Evolutionary conservation across 92 coral and sea anemone species (phyloP).

Genomic region (Bergia puertoricense): DNA sequence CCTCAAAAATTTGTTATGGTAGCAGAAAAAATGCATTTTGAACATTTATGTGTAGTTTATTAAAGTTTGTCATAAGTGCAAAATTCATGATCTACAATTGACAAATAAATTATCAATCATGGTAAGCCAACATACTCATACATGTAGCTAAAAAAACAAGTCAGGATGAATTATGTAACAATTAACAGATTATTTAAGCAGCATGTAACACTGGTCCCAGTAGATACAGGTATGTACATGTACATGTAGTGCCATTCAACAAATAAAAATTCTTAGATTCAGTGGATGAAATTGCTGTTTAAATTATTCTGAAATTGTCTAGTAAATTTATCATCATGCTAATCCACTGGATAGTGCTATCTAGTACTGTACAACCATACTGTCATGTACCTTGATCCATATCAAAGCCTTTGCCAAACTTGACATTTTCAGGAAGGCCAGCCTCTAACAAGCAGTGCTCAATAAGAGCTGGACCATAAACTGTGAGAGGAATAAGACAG

Average conservation of each 20-base stretch:
- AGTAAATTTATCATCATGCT: too few relatives aligned
- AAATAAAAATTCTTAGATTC: not conserved
- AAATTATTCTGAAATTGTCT: not conserved
- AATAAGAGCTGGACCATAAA: slow-evolving; percentile 89
- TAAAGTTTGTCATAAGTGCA: not conserved
- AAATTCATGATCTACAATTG: too few relatives aligned
- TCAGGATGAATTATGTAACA: too few relatives aligned
- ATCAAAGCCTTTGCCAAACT: slow-evolving; percentile 68
- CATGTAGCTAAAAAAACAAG: too few relatives aligned
- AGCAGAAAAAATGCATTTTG: too few relatives aligned
- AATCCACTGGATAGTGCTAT: not conserved
- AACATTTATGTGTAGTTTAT: too few relatives aligned
- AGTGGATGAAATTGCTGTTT: not conserved
- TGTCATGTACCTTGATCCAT: slow-evolving; percentile 60
- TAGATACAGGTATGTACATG: too few relatives aligned
- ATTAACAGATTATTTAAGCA: too few relatives aligned
- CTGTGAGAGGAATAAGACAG: slow-evolving; percentile 39
- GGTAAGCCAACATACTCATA: too few relatives aligned
- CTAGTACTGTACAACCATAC: not conserved
- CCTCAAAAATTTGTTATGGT: not conserved
- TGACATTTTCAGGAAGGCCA: slow-evolving; percentile 76
- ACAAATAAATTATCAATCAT: too few relatives aligned
- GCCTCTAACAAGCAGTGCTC: slow-evolving; percentile 85
- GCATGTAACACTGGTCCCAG: too few relatives aligned
- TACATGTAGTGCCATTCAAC: too few relatives aligned